phyloP scores from a whole-genome alignment of 2,888 invertebrate species.

The Dolomedes plantarius region DNA sequence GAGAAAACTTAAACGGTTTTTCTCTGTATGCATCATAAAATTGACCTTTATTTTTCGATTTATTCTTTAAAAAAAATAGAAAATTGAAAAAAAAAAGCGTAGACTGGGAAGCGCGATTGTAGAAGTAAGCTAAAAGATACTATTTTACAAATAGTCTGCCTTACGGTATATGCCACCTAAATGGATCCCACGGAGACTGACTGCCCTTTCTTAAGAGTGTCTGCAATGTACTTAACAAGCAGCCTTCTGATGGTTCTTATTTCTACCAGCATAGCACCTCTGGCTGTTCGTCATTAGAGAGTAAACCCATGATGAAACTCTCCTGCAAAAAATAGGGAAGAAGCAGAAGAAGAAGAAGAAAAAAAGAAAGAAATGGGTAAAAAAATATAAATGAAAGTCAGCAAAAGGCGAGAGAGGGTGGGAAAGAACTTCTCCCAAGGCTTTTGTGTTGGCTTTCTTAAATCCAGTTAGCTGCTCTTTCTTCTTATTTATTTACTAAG shows the following conservation, averaged over 20 bases:
- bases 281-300: slow-evolving; percentile 58
- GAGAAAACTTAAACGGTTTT: too few species aligned
- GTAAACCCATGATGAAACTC: slow-evolving; percentile 54
- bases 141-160: too few species aligned
- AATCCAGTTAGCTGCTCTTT: slow-evolving; percentile 58
- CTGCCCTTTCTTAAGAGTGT: neutral
- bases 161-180: too few species aligned
- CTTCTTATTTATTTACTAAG: slow-evolving; percentile 36
- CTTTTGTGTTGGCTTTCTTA: slow-evolving; percentile 58
- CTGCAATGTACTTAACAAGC: neutral
- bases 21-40: too few species aligned
- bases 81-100: too few species aligned
- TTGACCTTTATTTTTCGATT: too few species aligned
- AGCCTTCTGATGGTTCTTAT: slow-evolving; percentile 17
- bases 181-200: neutral
- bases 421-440: slow-evolving; percentile 12
- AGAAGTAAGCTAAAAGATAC: too few species aligned
- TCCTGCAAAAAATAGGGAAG: slow-evolving; percentile 3
- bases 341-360: neutral
- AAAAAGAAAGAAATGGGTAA: slow-evolving; percentile 9
- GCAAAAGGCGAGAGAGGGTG: neutral
- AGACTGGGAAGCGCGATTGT: too few species aligned
- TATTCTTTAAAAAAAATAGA: too few species aligned
- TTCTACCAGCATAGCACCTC: slow-evolving; percentile 19
- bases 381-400: slow-evolving; percentile 6